Conservation (phyloP, 2,113 vertebrate species). For the Mesitornis unicolor region DNA sequence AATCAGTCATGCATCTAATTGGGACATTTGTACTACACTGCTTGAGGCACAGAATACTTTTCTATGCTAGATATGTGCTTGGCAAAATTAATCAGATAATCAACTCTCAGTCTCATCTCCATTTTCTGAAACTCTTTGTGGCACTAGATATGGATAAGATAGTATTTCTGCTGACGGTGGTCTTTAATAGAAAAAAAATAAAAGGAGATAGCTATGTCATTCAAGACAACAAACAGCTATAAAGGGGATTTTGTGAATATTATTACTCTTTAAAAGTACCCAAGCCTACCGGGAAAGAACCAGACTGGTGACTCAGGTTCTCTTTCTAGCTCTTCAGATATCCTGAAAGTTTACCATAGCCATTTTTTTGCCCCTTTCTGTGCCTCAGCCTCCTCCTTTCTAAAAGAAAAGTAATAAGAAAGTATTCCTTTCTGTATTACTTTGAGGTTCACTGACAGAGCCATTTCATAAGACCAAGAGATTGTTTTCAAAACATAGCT, state of each 20-base stretch:
- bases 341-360: not conserved
- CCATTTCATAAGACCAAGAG: not conserved
- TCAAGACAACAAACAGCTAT: not conserved
- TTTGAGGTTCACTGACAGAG: not conserved
- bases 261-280: not conserved
- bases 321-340: not conserved
- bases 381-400: not conserved
- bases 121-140: slow-evolving; percentile 27
- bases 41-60: slow-evolving; percentile 69
- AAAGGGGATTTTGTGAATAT: not conserved
- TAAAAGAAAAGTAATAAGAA: not conserved
- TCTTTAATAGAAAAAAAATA: not conserved
- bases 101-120: slow-evolving; percentile 31
- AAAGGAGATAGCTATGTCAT: not conserved
- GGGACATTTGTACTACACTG: slow-evolving; percentile 77
- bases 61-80: slow-evolving; percentile 67
- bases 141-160: not conserved
- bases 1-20: slow-evolving; percentile 79
- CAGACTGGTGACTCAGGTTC: not conserved
- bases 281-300: not conserved
- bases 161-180: not conserved
- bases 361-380: not conserved
- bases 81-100: slow-evolving; percentile 67
- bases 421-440: not conserved
- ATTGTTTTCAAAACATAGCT: not conserved